phyloP scores from a whole-genome alignment of 53 echinoderm and acorn worm genomes.

The Apostichopus leukothele region DNA sequence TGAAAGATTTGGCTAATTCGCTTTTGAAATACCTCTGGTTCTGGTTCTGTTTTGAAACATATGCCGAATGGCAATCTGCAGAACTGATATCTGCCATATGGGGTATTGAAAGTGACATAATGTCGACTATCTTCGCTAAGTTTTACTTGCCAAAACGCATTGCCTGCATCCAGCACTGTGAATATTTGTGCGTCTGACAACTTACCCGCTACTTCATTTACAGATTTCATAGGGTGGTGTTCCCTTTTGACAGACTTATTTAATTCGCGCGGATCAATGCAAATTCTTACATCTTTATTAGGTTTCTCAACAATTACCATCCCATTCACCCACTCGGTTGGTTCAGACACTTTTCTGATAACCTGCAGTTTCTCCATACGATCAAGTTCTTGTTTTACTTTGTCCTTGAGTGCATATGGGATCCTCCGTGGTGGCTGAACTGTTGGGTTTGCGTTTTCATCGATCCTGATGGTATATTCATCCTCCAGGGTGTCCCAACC shows the following conservation, averaged over 20 bases:
- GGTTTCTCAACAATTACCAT: constrained; percentile 7
- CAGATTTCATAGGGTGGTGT: constrained; percentile 26
- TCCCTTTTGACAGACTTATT: constrained; percentile 17
- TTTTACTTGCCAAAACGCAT: constrained; percentile 38
- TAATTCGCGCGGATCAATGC: constrained; percentile 25
- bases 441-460: not conserved
- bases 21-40: constrained; percentile 48
- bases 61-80: constrained; percentile 26
- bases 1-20: constrained; percentile 36
- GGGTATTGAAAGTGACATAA: constrained; percentile 21
- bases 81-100: constrained; percentile 27
- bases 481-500: not conserved
- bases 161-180: constrained; percentile 32
- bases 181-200: constrained; percentile 24
- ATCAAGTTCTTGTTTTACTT: constrained; percentile 23
- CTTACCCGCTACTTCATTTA: constrained; percentile 26
- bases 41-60: constrained; percentile 12
- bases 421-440: constrained; percentile 12
- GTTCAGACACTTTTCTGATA: constrained; percentile 3
- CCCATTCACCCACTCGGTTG: constrained; percentile 25
- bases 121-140: constrained; percentile 17
- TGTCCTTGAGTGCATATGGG: not conserved
- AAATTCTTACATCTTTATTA: not conserved
- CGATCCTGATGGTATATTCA: not conserved
- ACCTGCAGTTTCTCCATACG: not conserved